phyloP scores from a whole-genome alignment of 2,888 invertebrate genomes.

The Sarcophaga carnaria region DNA sequence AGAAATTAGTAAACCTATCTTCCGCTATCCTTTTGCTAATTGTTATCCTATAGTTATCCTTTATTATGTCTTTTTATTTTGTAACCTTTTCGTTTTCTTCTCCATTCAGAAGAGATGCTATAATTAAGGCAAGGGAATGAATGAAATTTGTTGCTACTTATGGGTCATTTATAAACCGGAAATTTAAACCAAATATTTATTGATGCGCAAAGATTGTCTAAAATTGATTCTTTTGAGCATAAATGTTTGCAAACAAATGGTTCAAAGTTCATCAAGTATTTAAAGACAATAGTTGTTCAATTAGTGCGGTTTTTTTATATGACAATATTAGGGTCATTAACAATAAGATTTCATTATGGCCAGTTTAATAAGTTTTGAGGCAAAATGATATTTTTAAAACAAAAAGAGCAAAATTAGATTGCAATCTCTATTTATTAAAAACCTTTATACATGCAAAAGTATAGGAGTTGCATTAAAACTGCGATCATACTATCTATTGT shows the following conservation, averaged over 20 bases:
- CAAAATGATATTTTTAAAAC: constrained; percentile 14
- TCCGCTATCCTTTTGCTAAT: constrained; percentile 71
- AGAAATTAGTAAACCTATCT: constrained; percentile 44
- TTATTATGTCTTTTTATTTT: constrained; percentile 33
- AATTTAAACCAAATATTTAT: constrained; percentile 58
- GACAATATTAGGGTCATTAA: constrained; percentile 60
- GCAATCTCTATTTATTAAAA: neutral
- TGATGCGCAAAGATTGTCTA: constrained; percentile 64
- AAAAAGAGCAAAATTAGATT: neutral
- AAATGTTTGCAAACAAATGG: constrained; percentile 53
- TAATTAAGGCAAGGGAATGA: constrained; percentile 53
- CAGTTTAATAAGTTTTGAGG: constrained; percentile 15
- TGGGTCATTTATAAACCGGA: constrained; percentile 53
- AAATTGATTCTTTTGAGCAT: constrained; percentile 51
- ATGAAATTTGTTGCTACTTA: constrained; percentile 46
- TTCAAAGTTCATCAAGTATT: neutral
- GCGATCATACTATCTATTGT: too few relatives aligned
- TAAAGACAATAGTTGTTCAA: constrained; percentile 66
- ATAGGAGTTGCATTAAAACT: too few relatives aligned
- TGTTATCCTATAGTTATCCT: constrained; percentile 70
- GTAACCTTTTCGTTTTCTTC: constrained; percentile 30
- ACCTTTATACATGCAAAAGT: too few relatives aligned
- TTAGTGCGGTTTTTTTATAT: constrained; percentile 69
- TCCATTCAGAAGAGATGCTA: constrained; percentile 16
- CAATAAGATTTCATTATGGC: too few relatives aligned